Evolutionary conservation across 1,140 invertebrate species (phyloP), one percentile per base, ranked within the genome.

Genomic region (Lasioglossum baleicum): DNA sequence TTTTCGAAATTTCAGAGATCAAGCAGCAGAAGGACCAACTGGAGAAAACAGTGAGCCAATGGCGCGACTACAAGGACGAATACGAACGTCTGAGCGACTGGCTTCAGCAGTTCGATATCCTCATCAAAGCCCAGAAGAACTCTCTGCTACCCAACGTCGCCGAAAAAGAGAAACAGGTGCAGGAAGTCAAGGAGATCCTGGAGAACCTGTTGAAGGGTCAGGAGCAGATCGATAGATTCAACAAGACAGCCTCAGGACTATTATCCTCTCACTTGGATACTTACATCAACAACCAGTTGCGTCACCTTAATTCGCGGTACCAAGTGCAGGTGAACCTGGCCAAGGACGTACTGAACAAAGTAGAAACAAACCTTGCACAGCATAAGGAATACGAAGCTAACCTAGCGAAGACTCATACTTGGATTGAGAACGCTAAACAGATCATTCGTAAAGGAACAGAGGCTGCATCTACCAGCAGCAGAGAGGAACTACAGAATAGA

Each of bases 321-420:
- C 97, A 98, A 93, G 96, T 98, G 0, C 95, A 98, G 88, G 94
- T 98, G 0, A 98, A 98, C 90, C 94, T 98, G 83, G 97, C 96
- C 0, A 98, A 98, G 92, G 98, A 99, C 93, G 97, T 99, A 0
- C 89, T 98, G 42, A 98, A 98, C 86, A 98, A 98, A 92, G 97
- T 98, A 15, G 96, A 98, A 93, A 97, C 96, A 0, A 98, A 98
- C 90, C 95, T 96, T 17, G 96, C 97, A 82, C 97, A 98, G 88
- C 98, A 99, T 92, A 94, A 96, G 83, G 95, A 96, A 83, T 99
- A 98, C 89, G 95, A 97, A 79, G 94, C 95, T 48, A 97, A 97
- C 89, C 94, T 97, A 79, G 94, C 94, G 3, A 97, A 97, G 87
- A 96, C 97, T n/a, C 95, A 95, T 72, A 94, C 95, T 70, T 99